Evolutionary conservation across 2,113 vertebrate species (phyloP).

Genomic region (Nipponia nippon): DNA sequence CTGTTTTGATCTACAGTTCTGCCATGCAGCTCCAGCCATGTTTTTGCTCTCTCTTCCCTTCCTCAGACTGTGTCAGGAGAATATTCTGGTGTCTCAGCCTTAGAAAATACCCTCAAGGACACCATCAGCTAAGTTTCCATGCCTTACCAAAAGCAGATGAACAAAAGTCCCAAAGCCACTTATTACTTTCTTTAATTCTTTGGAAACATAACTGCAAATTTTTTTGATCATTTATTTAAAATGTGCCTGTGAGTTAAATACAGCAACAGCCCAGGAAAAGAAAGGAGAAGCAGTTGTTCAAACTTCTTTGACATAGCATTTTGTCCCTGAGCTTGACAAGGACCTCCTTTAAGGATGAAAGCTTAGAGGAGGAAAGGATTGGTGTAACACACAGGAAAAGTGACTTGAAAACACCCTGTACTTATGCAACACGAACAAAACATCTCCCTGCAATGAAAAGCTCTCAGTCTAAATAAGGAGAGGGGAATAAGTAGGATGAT

Average conservation of each 20-base stretch:
- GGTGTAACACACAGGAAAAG: neutral
- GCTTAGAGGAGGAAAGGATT: neutral
- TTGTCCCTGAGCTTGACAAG: neutral
- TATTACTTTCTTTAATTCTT: neutral
- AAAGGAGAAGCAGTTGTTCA: neutral
- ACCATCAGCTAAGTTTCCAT: neutral
- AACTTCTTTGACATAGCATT: neutral
- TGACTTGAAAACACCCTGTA: neutral
- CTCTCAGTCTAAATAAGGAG: neutral
- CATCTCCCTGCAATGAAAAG: neutral
- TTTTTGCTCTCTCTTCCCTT: neutral
- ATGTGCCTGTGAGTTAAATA: neutral
- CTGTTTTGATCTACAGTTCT: neutral
- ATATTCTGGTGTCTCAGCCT: neutral
- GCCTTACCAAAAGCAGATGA: neutral
- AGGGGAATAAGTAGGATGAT: neutral
- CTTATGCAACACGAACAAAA: neutral
- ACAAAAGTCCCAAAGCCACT: neutral
- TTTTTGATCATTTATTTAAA: constrained; percentile 18
- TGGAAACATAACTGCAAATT: neutral
- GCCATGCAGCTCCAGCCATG: neutral
- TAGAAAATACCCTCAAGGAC: neutral
- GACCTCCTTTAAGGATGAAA: neutral
- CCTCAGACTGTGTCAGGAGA: neutral
- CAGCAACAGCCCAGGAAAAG: neutral